A percentile compares a stretch with the other conserved stretches of the same genome.
phyloP scores from a whole-genome alignment of 2,113 vertebrate genomes.

The Chaetodon trifascialis region DNA sequence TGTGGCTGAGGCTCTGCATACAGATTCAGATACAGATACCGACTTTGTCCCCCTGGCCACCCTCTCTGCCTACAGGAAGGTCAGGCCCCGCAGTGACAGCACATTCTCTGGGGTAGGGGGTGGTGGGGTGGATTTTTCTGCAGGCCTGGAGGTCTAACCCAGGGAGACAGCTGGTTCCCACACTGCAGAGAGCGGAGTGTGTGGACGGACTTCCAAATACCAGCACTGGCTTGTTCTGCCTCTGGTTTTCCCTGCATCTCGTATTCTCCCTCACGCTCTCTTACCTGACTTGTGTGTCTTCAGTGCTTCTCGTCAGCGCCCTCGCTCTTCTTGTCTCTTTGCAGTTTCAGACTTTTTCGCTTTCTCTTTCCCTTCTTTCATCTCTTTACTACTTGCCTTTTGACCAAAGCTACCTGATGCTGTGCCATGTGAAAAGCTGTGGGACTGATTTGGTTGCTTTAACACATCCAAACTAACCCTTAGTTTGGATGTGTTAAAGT shows the following conservation, averaged over 20 bases:
- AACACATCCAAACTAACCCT: too few relatives aligned
- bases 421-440: constrained; percentile 12
- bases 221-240: constrained; percentile 7
- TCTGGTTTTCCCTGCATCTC: background rate
- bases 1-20: constrained; percentile 47
- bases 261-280: constrained; percentile 1
- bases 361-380: constrained; percentile 23
- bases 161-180: constrained; percentile 69
- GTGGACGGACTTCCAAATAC: constrained; percentile 51
- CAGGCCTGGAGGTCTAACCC: constrained; percentile 53
- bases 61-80: constrained; percentile 52
- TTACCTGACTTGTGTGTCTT: constrained; percentile 6
- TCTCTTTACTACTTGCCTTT: constrained; percentile 10
- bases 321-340: background rate
- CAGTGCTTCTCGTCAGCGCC: background rate
- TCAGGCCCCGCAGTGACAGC: constrained; percentile 52
- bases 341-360: background rate
- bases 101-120: constrained; percentile 46
- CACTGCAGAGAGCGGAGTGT: constrained; percentile 37
- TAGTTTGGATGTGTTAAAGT: too few relatives aligned
- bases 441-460: constrained; percentile 16
- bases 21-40: constrained; percentile 59
- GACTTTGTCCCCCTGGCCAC: constrained; percentile 27
- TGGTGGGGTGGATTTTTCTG: constrained; percentile 37
- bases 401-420: constrained; percentile 13